Base-by-base conservation (phyloP, 2,797 vertebrate species). In the Mormyrops boulengeri region DNA sequence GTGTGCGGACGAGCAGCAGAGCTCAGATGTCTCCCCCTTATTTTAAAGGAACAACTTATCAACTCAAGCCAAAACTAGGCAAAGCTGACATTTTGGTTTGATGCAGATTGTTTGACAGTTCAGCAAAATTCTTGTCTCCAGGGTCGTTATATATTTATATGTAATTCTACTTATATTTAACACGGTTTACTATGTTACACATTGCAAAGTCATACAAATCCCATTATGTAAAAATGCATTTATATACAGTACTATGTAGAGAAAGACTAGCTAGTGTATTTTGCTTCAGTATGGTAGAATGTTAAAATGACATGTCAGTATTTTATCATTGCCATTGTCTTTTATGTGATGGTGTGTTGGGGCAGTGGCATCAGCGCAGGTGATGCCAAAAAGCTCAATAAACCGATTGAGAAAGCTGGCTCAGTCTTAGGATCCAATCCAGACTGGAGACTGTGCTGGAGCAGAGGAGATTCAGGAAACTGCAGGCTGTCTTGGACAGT, bases 1-100 rank as follows among this genome's bases (percentile, higher is more conserved):
- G 90, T 91, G 92, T 91, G 91, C 91, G 90, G 91, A 91, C 92
- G 93, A 95, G 93, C 94, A 93, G 95, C 95, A 95, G 92, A 94
- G 93, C 94, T 94, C 93, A 93, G 94, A 94, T 94, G 94, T 91
- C 77, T 73, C 80, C 86, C 50, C 90, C 85, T 95, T 94, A 94
- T 93, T 92, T 92, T 95, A 94, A 92, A 93, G 95, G 93, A 94
- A 93, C 91, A 92, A 95, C 95, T 95, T 93, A 93, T 92, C 90
- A 92, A 92, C 94, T 91, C 91, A 90, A 92, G 94, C 96, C 95
- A 96, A 62, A 96, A 94, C 94, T 94, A 93, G 90, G 94, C 95
- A 92, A 93, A 94, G 94, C 94, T 92, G 92, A 94, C 26, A 26
- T 9, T 9, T 26, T 62, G 22, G 60, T 62, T 62, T 62, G 92